Evolutionary conservation across 2,797 vertebrate genomes (phyloP).

Genomic region (Anisognathus igniventris): DNA sequence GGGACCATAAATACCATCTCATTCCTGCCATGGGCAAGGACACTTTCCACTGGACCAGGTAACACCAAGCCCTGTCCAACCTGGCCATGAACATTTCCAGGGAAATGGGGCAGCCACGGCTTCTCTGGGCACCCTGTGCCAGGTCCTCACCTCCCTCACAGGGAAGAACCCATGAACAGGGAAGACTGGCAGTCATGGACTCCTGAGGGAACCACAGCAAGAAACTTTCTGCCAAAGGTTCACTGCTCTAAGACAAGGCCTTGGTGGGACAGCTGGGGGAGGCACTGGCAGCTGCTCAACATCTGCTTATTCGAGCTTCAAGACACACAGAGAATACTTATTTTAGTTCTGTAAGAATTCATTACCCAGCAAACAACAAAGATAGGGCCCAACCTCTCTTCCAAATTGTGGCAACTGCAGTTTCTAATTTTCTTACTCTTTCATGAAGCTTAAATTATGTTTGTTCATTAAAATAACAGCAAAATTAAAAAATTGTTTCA

Average conservation of each 20-base stretch:
- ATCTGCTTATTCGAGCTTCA: neutral
- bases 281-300: neutral
- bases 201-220: neutral
- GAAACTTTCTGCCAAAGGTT: neutral
- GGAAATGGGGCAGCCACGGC: neutral
- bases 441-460: neutral
- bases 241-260: neutral
- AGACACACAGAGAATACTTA: neutral
- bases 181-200: rapidly evolving
- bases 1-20: neutral
- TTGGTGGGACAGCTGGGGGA: neutral
- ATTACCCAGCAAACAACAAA: neutral
- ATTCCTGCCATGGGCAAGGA: neutral
- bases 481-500: neutral
- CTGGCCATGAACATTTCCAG: neutral
- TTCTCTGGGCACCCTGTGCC: neutral
- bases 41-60: neutral
- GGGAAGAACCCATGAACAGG: neutral
- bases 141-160: neutral
- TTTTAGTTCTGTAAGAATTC: neutral
- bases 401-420: neutral
- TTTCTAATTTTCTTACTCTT: neutral
- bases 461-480: neutral
- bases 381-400: neutral
- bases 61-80: neutral